Percentiles rank a stretch among this genome's conserved stretches.
These are phyloP conservation scores for Andrena flavipes DNA, from an alignment of 2,888 invertebrate genomes.

Conservation along the genomic window DNA sequence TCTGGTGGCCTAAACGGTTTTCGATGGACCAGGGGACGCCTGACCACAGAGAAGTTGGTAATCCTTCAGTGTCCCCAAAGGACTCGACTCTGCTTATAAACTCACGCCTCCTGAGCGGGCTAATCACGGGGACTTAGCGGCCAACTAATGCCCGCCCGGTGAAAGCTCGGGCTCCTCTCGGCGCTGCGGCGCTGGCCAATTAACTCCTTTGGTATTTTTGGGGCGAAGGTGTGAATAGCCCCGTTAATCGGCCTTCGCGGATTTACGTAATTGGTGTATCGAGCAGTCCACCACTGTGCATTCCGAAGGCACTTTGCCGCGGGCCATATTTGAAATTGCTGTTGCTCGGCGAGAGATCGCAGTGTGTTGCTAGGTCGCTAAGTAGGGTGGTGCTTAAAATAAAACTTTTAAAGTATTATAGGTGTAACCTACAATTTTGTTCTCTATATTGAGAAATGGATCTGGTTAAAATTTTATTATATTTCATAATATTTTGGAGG, in stretches of 20 bases:
- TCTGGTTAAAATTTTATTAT: too few species aligned
- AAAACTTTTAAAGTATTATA: too few species aligned
- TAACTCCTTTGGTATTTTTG: conserved; percentile 23
- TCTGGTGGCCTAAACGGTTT: conserved; percentile 29
- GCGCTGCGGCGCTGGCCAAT: conserved; percentile 23
- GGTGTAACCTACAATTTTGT: too few species aligned
- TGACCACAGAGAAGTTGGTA: conserved; percentile 56
- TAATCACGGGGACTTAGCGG: conserved; percentile 68
- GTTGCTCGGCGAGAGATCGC: neutral
- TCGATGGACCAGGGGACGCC: conserved; percentile 50
- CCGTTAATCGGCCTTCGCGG: neutral
- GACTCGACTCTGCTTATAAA: conserved; percentile 63
- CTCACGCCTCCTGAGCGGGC: conserved; percentile 46
- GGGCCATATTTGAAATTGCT: neutral
- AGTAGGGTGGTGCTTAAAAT: too few species aligned
- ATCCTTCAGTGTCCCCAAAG: conserved; percentile 59
- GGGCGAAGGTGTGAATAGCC: neutral
- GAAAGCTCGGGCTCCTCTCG: conserved; percentile 9
- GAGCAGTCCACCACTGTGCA: neutral
- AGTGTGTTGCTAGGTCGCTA: too few species aligned
- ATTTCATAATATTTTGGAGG: too few species aligned
- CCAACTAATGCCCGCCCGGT: conserved; percentile 60
- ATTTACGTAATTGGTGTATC: neutral
- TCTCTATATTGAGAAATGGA: too few species aligned
- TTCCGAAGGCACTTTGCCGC: too few species aligned